These are phyloP conservation scores for Drosophila sucinea DNA, from an alignment of 1,140 invertebrate species.

Conservation along the genomic window DNA sequence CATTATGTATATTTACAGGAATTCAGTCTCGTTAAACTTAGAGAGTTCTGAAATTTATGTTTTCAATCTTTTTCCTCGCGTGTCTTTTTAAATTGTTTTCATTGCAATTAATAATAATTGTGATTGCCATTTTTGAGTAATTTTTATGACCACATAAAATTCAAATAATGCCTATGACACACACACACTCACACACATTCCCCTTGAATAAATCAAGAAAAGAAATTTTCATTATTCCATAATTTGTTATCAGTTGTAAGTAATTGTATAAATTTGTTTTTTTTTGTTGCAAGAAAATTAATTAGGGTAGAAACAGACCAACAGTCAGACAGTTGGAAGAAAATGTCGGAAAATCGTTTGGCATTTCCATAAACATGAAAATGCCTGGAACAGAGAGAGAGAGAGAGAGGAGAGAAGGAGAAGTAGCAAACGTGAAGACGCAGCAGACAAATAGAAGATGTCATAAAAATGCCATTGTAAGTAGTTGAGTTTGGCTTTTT, in stretches of 20 bases:
- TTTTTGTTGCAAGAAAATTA: conserved; percentile 56
- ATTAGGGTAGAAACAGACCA: conserved; percentile 48
- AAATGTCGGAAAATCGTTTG: conserved; percentile 52
- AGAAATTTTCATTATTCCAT: conserved; percentile 58
- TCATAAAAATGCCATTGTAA: conserved; percentile 81
- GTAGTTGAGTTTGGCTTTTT: conserved; percentile 66
- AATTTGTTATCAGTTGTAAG: conserved; percentile 57
- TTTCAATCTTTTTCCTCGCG: background rate
- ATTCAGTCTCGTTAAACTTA: too few relatives aligned
- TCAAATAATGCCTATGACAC: conserved; percentile 36
- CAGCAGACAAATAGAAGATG: conserved; percentile 62
- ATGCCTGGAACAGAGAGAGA: conserved; percentile 28
- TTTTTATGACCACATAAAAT: conserved; percentile 64
- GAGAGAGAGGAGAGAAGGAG: background rate
- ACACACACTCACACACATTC: conserved; percentile 16
- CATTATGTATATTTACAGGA: too few relatives aligned
- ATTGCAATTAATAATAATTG: conserved; percentile 17
- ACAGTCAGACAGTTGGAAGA: background rate
- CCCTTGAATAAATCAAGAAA: conserved; percentile 40
- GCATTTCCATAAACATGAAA: conserved; percentile 60
- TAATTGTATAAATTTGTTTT: conserved; percentile 46
- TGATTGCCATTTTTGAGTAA: conserved; percentile 35
- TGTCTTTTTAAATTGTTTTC: background rate
- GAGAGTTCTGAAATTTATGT: background rate
- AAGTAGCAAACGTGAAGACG: conserved; percentile 24